Evolutionary conservation across 1,140 invertebrate species (phyloP).

Genomic region (Drosophila seguyi): DNA sequence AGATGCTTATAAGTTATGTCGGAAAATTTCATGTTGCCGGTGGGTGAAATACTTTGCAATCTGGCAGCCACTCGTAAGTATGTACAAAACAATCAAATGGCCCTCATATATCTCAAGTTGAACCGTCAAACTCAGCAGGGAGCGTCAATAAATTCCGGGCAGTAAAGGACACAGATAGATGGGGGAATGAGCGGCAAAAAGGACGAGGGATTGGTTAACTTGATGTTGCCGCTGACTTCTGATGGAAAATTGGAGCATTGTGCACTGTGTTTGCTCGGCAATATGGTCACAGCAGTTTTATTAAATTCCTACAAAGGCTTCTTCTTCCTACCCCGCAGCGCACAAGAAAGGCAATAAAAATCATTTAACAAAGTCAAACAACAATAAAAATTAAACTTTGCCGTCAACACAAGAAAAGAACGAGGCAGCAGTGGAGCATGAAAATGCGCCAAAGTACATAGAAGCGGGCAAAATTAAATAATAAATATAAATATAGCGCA

Average conservation of each 20-base stretch:
- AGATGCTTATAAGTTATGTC: constrained; percentile 29
- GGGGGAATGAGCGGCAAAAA: constrained; percentile 6
- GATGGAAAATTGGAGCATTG: constrained; percentile 46
- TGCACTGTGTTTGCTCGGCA: constrained; percentile 77
- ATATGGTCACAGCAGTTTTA: constrained; percentile 79
- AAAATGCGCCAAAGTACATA: constrained; percentile 73
- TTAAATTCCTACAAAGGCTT: constrained; percentile 83
- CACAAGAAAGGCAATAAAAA: constrained; percentile 75
- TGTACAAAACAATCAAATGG: constrained; percentile 45
- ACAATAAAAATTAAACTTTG: constrained; percentile 83
- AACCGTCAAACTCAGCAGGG: constrained; percentile 37
- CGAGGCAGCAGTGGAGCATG: constrained; percentile 53
- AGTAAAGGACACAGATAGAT: constrained; percentile 19
- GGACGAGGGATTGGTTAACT: constrained; percentile 43
- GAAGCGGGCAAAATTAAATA: constrained; percentile 75
- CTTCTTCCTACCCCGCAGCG: constrained; percentile 6
- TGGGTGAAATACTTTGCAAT: constrained; percentile 39
- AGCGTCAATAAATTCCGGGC: constrained; percentile 36
- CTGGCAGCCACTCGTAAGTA: constrained; percentile 12
- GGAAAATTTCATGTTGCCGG: constrained; percentile 5
- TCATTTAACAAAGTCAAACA: constrained; percentile 84
- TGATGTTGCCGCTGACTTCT: constrained; percentile 7
- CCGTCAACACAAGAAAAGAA: constrained; percentile 70
- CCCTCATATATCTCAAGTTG: constrained; percentile 34
- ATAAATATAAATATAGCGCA: constrained; percentile 77